Conservation (phyloP, 2,797 vertebrate genomes). For the Melanotaenia nigrans region DNA sequence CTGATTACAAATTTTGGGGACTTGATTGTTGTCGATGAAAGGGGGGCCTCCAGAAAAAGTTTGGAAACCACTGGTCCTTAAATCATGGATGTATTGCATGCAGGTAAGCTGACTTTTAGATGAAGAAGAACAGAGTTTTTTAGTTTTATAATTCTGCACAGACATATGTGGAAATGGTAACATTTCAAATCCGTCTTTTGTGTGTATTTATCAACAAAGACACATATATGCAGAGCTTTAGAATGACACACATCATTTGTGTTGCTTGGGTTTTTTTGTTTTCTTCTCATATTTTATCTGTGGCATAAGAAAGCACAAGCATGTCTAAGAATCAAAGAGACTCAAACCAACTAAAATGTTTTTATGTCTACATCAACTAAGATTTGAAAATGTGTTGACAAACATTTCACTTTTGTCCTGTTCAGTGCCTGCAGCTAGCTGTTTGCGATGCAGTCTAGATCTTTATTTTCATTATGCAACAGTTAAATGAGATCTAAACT, state of each 20-base stretch:
- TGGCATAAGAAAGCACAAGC: no score
- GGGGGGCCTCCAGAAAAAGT: no score
- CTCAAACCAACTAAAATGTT: background rate
- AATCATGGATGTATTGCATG: background rate
- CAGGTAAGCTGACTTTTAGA: background rate
- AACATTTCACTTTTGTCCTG: background rate
- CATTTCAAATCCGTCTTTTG: no score
- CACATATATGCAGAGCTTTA: background rate
- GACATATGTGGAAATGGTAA: background rate
- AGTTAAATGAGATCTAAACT: slow-evolving; percentile 4
- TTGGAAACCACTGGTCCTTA: no score
- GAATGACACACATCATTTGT: background rate
- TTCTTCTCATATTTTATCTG: background rate
- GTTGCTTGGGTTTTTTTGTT: background rate
- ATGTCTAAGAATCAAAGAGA: no score
- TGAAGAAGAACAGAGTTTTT: background rate
- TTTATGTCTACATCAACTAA: background rate
- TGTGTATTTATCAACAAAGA: background rate
- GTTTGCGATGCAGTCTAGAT: background rate
- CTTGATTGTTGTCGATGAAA: no score
- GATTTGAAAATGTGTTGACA: background rate
- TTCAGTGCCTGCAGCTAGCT: background rate
- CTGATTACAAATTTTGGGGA: background rate
- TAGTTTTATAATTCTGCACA: background rate
- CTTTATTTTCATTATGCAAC: background rate